Evolutionary conservation across 2,888 invertebrate genomes (phyloP).

Genomic region (Scelioninae gen. 1): DNA sequence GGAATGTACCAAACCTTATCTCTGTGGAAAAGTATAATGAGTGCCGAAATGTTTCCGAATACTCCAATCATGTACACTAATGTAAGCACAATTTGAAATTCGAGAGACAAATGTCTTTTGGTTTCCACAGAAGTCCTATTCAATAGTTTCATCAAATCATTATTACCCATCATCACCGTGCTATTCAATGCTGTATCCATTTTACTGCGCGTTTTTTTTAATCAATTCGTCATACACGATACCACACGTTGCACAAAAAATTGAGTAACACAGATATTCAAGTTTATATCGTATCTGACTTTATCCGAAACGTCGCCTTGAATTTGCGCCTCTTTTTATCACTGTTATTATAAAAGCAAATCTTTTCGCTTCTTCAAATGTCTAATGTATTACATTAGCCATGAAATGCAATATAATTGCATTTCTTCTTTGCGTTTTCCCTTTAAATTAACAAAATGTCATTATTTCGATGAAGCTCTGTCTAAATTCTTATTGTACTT

Average conservation of each 20-base stretch:
- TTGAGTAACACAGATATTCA: not conserved
- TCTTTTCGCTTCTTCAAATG: not conserved
- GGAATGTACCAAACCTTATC: slow-evolving; percentile 85
- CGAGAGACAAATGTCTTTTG: slow-evolving; percentile 76
- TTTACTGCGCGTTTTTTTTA: not conserved
- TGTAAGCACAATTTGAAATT: slow-evolving; percentile 84
- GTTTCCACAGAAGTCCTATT: slow-evolving; percentile 41
- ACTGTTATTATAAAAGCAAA: slow-evolving; percentile 1
- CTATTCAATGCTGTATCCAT: slow-evolving; percentile 18
- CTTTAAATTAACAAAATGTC: not conserved
- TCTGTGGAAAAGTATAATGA: slow-evolving; percentile 89
- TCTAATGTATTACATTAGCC: slow-evolving; percentile 4
- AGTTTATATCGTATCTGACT: not conserved
- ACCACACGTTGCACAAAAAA: not conserved
- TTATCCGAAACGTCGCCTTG: slow-evolving; percentile 13
- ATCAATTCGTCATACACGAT: not conserved
- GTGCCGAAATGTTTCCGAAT: slow-evolving; percentile 90
- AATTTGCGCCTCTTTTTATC: slow-evolving; percentile 14
- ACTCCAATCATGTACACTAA: slow-evolving; percentile 88
- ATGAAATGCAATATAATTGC: slow-evolving; percentile 5
- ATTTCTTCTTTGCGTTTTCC: not conserved
- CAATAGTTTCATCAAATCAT: not conserved
- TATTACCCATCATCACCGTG: not conserved
- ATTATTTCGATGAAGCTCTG: slow-evolving; percentile 4
- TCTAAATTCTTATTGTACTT: not conserved